Base-by-base conservation (phyloP, 2,113 vertebrate genomes). In the Aleadryas rufinucha region DNA sequence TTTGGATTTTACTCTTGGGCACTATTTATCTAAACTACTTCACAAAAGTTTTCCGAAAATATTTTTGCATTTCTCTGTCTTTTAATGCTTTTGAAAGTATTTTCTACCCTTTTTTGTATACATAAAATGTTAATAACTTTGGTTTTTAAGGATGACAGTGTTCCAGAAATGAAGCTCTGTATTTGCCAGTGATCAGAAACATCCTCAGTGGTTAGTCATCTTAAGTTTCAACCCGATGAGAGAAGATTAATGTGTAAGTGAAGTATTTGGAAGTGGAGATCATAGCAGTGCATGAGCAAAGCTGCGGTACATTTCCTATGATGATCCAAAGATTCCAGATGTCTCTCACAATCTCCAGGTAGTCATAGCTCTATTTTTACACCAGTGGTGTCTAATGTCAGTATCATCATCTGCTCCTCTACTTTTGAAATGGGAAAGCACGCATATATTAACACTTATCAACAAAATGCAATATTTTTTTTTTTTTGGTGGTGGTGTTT, bases 401-500 rank as follows among this genome's bases (percentile, higher is more conserved):
- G 7, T 50, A 30, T 39, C 28, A 69, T 41, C 4, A 1, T 30
- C 37, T 50, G 3, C 11, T 83, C 33, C 50, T 69, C 24, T 74
- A 13, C 5, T 44, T 88, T 82, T 86, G 44, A 69, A 69, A 57
- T 23, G 7, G 13, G 26, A 82, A 92, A 53, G 11, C 11, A 80
- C 28, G 30, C 19, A 24, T 15, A 35, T 19, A 64, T 50, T 75
- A 54, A 45, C 35, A 70, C 3, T 9, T 2, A 1, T 2, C 3
- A 45, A 42, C 20, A 76, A 65, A 80, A 24, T 68, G 18, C 6
- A 5, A 5, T 41, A 12, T 41, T 41, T 41, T 41, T 10, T 52
- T 5, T 1, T 5, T 53, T 28, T 19, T 26, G 1, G 2, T 30
- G 16, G 4, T 52, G 4, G 1, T 57, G 24, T 13, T 80, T 37